Base-by-base conservation (phyloP, 2,888 invertebrate species). In the Xylocampa areola region DNA sequence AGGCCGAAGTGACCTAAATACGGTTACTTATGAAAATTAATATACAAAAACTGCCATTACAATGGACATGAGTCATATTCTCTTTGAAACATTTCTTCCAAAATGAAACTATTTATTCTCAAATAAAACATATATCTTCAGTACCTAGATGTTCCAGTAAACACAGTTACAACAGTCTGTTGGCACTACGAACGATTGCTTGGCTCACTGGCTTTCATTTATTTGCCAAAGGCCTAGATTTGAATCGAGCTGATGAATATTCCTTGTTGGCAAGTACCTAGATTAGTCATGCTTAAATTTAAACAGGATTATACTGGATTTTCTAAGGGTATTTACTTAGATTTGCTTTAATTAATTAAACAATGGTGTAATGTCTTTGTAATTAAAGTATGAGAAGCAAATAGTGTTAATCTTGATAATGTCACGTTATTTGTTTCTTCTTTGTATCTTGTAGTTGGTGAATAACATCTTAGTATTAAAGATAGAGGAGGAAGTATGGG, bases 221-320 rank as follows among this genome's bases (percentile, higher is more conserved):
- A 72, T 73, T 50, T 60, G 63, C 59, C 59, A 69, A 54, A 19
- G 48, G 49, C 50, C 51, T 43, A 67, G 58, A 66, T 68, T 66
- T 44, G 36, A 61, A 37, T 36, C 44, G 23, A 57, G 33, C 58
- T 53, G 61, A 61, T 65, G 58, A 55, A 68, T 44, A 61, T 50
- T 61, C 54, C 50, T 52, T 43, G 54, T 52, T 63, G 51, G 57
- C 63, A 67, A 67, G 47, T 43, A 48, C 57, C 41, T 57, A n/a
- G n/a, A n/a, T n/a, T n/a, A 23, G 39, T 16, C 36, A 16, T 17
- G 25, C 25, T 57, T 47, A 37, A 72, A 45, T 63, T 66, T 54
- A 59, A 73, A 73, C 66, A 35, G 27, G 45, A 58, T 58, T 44
- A 32, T 23, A 27, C 47, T 27, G 30, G 43, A 50, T 57, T 45